A percentile compares a stretch with the other conserved stretches of the same genome.
These are phyloP conservation scores for Sceloporus tristichus DNA, from an alignment of 2,113 vertebrate genomes.

Conservation along the genomic window DNA sequence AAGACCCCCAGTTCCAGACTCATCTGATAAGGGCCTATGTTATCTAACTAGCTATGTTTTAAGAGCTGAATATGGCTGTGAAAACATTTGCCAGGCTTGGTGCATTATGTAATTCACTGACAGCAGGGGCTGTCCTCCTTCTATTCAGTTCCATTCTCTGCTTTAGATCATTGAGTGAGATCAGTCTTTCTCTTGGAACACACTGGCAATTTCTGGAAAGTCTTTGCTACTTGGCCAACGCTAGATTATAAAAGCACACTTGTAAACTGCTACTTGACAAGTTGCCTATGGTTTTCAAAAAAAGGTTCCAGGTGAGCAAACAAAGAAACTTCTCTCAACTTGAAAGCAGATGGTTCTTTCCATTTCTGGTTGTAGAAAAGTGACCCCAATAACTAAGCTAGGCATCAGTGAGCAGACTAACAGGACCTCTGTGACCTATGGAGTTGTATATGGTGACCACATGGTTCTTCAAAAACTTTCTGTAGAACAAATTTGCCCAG, in stretches of 20 bases:
- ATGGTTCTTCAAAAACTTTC: neutral
- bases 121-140: neutral
- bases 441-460: neutral
- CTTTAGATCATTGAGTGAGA: too few species aligned
- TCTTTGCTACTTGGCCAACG: neutral
- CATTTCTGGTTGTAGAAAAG: neutral
- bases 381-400: too few species aligned
- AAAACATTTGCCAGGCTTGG: neutral
- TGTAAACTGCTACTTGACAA: neutral
- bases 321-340: neutral
- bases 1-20: too few species aligned
- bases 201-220: neutral
- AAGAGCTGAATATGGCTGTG: neutral
- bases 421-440: neutral
- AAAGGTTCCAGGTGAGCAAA: neutral
- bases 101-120: neutral
- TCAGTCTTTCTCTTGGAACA: neutral
- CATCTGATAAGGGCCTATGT: too few species aligned
- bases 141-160: too few species aligned
- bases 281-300: neutral
- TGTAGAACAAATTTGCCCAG: neutral
- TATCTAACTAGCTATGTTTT: neutral
- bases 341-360: neutral
- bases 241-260: neutral
- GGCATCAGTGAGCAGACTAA: too few species aligned